phyloP scores from a whole-genome alignment of 2,888 invertebrate species.

The Trachelus iudaicus region DNA sequence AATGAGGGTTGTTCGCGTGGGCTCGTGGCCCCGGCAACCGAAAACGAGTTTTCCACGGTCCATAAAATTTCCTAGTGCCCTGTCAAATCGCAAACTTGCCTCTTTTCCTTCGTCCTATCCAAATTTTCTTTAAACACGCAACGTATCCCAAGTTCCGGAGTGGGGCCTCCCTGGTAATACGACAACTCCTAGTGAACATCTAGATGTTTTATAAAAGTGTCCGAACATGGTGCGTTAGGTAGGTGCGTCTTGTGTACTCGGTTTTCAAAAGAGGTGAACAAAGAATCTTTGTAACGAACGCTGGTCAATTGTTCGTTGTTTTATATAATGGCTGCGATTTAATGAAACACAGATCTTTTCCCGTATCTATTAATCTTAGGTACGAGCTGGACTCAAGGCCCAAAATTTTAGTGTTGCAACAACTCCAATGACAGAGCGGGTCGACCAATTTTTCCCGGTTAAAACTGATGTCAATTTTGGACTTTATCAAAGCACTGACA shows the following conservation, averaged over 20 bases:
- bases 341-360: conserved; percentile 43
- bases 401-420: conserved; percentile 53
- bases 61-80: conserved; percentile 28
- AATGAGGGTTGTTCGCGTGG: neutral
- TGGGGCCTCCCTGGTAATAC: neutral
- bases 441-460: neutral
- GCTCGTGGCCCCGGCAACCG: neutral
- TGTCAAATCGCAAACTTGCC: conserved; percentile 28
- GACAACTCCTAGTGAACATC: neutral
- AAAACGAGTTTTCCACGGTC: conserved; percentile 1
- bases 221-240: neutral
- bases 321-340: conserved; percentile 47
- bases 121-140: neutral
- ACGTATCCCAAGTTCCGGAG: neutral
- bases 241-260: neutral
- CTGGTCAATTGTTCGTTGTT: conserved; percentile 36
- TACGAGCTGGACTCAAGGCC: conserved; percentile 46
- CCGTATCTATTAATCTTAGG: conserved; percentile 37
- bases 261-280: neutral
- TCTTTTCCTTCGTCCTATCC: conserved; percentile 22
- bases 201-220: neutral
- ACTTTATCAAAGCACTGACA: neutral
- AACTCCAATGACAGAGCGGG: conserved; percentile 33
- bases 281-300: neutral
- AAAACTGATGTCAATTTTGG: neutral